Percentiles rank a stretch among this genome's conserved stretches.
Conservation (phyloP, 2,888 invertebrate genomes). For the Ariolimax columbianus region DNA sequence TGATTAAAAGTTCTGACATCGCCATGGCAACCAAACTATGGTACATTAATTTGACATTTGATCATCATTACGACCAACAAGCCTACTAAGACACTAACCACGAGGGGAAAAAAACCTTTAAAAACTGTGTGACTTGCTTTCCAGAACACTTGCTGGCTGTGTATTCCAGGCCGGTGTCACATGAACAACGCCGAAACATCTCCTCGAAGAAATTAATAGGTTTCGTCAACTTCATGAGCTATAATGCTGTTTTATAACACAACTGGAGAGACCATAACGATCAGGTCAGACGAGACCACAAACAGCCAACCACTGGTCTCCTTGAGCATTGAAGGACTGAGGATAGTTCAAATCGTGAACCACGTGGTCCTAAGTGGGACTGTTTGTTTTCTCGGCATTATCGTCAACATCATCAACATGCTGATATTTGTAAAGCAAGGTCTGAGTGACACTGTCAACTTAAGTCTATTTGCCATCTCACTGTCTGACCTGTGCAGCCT, state of each 20-base stretch:
- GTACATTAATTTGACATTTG: too few relatives aligned
- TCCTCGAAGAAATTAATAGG: too few relatives aligned
- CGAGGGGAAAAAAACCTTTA: too few relatives aligned
- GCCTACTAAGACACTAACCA: too few relatives aligned
- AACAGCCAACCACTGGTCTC: background rate
- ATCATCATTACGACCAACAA: too few relatives aligned
- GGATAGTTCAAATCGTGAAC: slow-evolving; percentile 22
- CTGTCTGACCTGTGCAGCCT: slow-evolving; percentile 28
- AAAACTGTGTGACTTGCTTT: too few relatives aligned
- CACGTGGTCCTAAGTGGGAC: slow-evolving; percentile 8
- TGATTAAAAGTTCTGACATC: too few relatives aligned
- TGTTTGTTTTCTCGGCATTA: slow-evolving; percentile 18
- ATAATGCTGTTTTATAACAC: background rate
- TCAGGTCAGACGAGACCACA: background rate
- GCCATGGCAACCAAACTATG: too few relatives aligned
- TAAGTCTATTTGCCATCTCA: slow-evolving; percentile 8
- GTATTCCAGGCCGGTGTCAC: too few relatives aligned
- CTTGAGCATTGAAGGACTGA: slow-evolving; percentile 13
- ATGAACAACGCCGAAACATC: too few relatives aligned
- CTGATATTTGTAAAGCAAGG: slow-evolving; percentile 13
- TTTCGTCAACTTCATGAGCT: too few relatives aligned
- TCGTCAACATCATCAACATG: slow-evolving; percentile 27
- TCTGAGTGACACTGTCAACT: background rate
- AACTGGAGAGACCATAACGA: background rate
- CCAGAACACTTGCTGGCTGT: too few relatives aligned